Conservation (phyloP, 1,140 invertebrate genomes). For the Papilio helenus region DNA sequence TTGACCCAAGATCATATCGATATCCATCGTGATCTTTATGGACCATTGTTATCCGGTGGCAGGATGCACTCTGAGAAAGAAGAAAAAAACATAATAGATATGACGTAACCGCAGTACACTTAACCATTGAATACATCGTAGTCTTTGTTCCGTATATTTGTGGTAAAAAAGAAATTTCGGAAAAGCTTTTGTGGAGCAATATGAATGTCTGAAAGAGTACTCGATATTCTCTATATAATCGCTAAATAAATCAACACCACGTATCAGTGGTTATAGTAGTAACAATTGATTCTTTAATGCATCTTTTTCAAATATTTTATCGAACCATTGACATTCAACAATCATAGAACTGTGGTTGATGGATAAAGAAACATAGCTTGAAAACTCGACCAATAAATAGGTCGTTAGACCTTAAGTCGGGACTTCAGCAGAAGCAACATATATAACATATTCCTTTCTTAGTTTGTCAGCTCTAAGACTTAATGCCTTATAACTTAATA, state of each 20-base stretch:
- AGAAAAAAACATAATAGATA: constrained; percentile 47
- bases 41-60: constrained; percentile 55
- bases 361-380: too few species aligned
- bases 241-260: neutral
- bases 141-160: constrained; percentile 26
- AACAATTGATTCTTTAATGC: too few species aligned
- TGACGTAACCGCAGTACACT: constrained; percentile 53
- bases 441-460: too few species aligned
- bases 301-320: too few species aligned
- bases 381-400: too few species aligned
- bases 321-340: too few species aligned
- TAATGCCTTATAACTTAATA: too few species aligned
- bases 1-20: constrained; percentile 67
- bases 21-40: constrained; percentile 56
- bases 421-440: too few species aligned
- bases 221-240: neutral
- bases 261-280: too few species aligned
- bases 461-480: too few species aligned
- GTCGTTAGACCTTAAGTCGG: too few species aligned
- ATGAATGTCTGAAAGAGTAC: neutral
- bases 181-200: neutral
- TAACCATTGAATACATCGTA: constrained; percentile 39
- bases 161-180: constrained; percentile 8
- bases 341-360: too few species aligned
- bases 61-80: constrained; percentile 53